Evolutionary conservation across 1,140 invertebrate species (phyloP).

Genomic region (Xylocopa sonorina): DNA sequence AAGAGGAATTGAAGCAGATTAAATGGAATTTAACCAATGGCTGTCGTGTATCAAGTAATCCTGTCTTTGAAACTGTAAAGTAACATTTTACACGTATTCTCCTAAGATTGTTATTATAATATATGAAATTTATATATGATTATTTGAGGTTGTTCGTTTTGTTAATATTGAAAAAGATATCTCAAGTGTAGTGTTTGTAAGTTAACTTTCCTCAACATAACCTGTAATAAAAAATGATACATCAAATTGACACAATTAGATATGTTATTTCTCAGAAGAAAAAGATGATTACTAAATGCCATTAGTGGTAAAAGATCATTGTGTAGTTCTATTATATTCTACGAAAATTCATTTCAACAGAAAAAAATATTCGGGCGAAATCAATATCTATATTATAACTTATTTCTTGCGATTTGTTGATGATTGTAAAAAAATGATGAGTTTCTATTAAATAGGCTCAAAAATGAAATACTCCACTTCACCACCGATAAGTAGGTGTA

Average conservation of each 20-base stretch:
- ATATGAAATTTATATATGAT: not conserved
- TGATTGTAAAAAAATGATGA: not conserved
- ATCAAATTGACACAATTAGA: not conserved
- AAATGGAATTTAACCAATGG: slow-evolving; percentile 20
- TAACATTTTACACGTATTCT: not conserved
- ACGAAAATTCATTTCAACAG: not conserved
- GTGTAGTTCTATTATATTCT: not conserved
- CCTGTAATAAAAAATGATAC: slow-evolving; percentile 16
- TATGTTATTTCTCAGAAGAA: not conserved
- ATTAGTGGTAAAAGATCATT: not conserved
- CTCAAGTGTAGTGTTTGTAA: not conserved
- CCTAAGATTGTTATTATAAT: not conserved
- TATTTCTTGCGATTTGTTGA: not conserved
- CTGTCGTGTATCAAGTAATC: slow-evolving; percentile 1
- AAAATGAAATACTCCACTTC: slow-evolving; percentile 87
- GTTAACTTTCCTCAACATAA: slow-evolving; percentile 26
- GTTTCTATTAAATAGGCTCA: slow-evolving; percentile 8
- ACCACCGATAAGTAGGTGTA: slow-evolving; percentile 80
- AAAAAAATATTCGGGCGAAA: not conserved
- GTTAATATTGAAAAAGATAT: not conserved
- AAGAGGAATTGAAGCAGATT: slow-evolving; percentile 20
- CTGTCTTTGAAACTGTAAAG: not conserved
- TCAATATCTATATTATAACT: not conserved
- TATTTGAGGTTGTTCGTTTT: not conserved
- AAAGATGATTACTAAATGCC: not conserved